phyloP scores from a whole-genome alignment of 2,888 invertebrate genomes.

The Gortyna flavago region DNA sequence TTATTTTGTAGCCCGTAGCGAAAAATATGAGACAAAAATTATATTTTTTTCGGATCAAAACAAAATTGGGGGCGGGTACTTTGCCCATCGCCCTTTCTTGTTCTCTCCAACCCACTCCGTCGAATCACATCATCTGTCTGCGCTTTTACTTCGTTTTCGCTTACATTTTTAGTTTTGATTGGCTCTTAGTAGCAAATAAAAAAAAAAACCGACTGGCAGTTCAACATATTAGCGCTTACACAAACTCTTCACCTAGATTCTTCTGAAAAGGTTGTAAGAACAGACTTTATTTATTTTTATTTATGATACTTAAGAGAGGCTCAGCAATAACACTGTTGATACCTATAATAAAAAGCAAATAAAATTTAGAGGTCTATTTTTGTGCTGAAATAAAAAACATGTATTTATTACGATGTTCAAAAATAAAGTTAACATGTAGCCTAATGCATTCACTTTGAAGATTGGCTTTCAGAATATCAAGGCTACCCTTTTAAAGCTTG shows the following conservation, averaged over 20 bases:
- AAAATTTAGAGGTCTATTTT: slow-evolving; percentile 29
- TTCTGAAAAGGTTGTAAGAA: slow-evolving; percentile 2
- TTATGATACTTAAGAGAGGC: background rate
- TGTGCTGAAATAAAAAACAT: slow-evolving; percentile 18
- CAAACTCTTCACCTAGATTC: background rate
- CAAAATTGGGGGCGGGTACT: too few species aligned
- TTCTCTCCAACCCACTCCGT: too few species aligned
- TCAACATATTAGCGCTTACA: too few species aligned
- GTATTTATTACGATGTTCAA: slow-evolving; percentile 21
- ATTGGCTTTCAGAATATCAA: slow-evolving; percentile 32
- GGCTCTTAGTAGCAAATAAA: too few species aligned
- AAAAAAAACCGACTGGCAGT: too few species aligned
- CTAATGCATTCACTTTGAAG: slow-evolving; percentile 17
- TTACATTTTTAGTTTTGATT: too few species aligned
- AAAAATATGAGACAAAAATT: too few species aligned
- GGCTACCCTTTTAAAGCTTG: slow-evolving; percentile 1
- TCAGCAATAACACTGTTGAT: slow-evolving; percentile 2
- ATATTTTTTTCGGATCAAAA: too few species aligned
- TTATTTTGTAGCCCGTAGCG: too few species aligned
- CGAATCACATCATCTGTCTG: too few species aligned
- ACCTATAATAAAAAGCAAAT: slow-evolving; percentile 34
- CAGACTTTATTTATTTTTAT: slow-evolving; percentile 13
- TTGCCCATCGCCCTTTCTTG: too few species aligned
- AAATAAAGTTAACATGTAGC: background rate
- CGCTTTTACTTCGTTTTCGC: too few species aligned